Evolutionary conservation across 2,113 vertebrate genomes (phyloP).

Genomic region (Myotis brandtii): DNA sequence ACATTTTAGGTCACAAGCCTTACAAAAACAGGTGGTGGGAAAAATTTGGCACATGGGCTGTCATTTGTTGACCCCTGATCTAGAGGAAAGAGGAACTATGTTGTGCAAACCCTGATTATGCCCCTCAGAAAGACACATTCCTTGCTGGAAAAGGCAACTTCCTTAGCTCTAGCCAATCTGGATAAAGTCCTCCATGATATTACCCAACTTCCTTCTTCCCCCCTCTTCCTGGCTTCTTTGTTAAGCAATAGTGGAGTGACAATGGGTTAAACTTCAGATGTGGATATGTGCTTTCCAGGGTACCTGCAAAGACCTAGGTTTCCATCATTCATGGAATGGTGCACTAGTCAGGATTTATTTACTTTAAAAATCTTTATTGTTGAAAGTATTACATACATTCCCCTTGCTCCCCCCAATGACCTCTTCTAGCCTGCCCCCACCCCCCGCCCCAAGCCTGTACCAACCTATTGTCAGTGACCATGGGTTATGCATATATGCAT

Average conservation of each 20-base stretch:
- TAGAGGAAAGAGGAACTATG: background rate
- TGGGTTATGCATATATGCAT: too few species aligned
- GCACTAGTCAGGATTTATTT: background rate
- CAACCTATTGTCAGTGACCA: too few species aligned
- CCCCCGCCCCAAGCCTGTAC: too few species aligned
- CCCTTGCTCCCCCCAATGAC: too few species aligned
- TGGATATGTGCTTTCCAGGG: too few species aligned
- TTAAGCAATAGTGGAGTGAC: too few species aligned
- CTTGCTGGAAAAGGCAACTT: background rate
- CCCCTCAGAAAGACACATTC: background rate
- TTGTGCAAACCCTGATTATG: background rate
- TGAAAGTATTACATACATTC: too few species aligned
- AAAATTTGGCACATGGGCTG: background rate
- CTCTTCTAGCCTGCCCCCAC: too few species aligned
- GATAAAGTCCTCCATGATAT: background rate
- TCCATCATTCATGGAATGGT: background rate
- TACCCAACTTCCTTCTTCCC: background rate
- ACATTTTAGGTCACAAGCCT: background rate
- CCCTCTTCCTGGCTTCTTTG: background rate
- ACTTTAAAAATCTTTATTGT: too few species aligned
- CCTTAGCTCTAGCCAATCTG: background rate
- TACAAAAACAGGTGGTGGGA: background rate
- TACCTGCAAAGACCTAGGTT: background rate
- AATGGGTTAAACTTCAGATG: too few species aligned
- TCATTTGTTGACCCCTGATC: too few species aligned